Conservation (phyloP, 2,113 vertebrate species). For the Pandion haliaetus region DNA sequence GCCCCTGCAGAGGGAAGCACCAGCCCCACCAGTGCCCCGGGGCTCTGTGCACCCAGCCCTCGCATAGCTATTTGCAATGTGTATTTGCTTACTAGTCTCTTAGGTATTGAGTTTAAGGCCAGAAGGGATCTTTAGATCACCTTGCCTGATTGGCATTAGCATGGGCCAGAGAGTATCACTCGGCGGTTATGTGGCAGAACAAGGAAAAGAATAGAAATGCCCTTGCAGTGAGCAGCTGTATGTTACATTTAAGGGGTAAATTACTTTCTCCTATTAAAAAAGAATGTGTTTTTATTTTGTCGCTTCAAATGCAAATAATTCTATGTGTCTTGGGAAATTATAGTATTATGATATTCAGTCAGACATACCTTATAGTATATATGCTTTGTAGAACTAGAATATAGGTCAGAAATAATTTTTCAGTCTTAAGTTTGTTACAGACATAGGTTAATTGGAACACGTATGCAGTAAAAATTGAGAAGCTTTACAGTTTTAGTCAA, state of each 20-base stretch:
- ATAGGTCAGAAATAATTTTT: constrained; percentile 60
- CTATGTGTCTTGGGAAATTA: constrained; percentile 35
- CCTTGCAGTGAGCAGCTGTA: constrained; percentile 30
- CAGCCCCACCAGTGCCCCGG: background rate
- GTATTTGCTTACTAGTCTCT: constrained; percentile 11
- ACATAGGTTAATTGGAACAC: constrained; percentile 64
- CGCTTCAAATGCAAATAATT: constrained; percentile 41
- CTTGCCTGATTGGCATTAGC: background rate
- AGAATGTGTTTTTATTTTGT: constrained; percentile 36
- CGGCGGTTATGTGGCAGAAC: background rate
- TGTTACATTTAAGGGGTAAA: constrained; percentile 57
- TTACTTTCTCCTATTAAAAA: constrained; percentile 45
- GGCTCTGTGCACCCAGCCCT: background rate
- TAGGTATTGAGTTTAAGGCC: background rate
- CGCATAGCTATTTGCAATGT: background rate
- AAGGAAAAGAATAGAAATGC: constrained; percentile 35
- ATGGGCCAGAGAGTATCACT: background rate
- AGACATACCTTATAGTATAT: constrained; percentile 51
- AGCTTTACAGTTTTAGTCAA: constrained; percentile 65
- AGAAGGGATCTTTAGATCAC: background rate
- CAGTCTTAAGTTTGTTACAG: constrained; percentile 59
- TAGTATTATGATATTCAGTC: background rate
- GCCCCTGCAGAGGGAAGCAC: background rate
- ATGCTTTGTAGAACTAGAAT: constrained; percentile 49
- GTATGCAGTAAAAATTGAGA: constrained; percentile 62